Evolutionary conservation across 2,888 invertebrate species (phyloP), one percentile per base, ranked within the genome.

Genomic region (Andrena marginata): DNA sequence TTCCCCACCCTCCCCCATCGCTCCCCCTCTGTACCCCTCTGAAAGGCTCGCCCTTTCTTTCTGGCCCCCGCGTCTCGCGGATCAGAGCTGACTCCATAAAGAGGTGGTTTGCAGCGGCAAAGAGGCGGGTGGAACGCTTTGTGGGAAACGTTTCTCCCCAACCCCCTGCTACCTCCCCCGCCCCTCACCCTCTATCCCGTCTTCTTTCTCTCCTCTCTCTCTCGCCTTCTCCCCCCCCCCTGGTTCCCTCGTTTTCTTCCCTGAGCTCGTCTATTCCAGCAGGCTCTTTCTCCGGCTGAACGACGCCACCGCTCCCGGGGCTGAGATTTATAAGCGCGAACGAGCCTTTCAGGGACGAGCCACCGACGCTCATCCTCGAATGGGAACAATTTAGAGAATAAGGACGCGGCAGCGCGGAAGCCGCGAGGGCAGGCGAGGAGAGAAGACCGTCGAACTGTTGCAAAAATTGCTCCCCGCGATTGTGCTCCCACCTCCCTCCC

Each of bases 311-410:
- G 82, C 87, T 86, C 74, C 77, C 68, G 87, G 56, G 56, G 86
- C 89, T 87, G 89, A 92, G 92, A 93, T 93, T 92, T 93, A 93
- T 93, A 93, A 92, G 90, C 90, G 90, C 89, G 89, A 91, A 88
- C 90, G 90, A 91, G 89, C 90, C 90, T 91, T 92, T 91, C 90
- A 92, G 88, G 89, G 89, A 85, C 87, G 88, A 87, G 84, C 86
- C 85, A 87, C 73, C 87, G 89, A 35, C 23, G 89, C 90, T 92
- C 89, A 87, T 90, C 91, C 91, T 90, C 88, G 91, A 91, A 90
- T 90, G 90, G 91, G 90, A 91, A 92, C 91, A 90, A 92, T 92
- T 91, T 91, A 88, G 90, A 86, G 90, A 89, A 90, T 90, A 89
- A 90, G 88, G 88, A 88, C 64, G 78, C 88, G 86, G 60, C 74